Conservation (phyloP, 92 coral and sea anemone species). For the Phenganax stokvisi region DNA sequence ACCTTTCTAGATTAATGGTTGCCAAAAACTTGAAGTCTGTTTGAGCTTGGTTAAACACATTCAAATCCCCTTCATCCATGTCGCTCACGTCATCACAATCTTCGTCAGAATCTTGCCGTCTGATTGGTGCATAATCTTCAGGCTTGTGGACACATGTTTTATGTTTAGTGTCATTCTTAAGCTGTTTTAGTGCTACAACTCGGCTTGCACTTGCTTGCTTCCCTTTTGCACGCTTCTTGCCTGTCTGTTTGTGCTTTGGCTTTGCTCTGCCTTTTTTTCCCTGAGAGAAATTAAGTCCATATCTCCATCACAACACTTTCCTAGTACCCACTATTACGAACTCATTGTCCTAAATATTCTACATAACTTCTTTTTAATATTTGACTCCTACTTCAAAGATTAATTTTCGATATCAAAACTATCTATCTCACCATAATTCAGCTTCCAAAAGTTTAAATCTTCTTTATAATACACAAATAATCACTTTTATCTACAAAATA, state of each 20-base stretch:
- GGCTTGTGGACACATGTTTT: background rate
- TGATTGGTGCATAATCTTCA: slow-evolving; percentile 26
- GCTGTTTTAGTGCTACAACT: background rate
- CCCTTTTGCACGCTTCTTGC: slow-evolving; percentile 25
- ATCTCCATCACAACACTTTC: background rate
- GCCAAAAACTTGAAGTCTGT: slow-evolving; percentile 29
- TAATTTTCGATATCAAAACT: background rate
- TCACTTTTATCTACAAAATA: background rate
- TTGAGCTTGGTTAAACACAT: slow-evolving; percentile 8
- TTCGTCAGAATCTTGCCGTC: slow-evolving; percentile 29
- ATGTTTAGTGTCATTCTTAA: background rate
- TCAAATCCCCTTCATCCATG: slow-evolving; percentile 22
- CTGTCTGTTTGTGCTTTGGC: slow-evolving; percentile 30
- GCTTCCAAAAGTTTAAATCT: background rate
- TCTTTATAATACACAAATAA: background rate
- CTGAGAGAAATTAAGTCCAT: background rate
- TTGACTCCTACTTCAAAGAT: background rate
- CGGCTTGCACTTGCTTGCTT: background rate
- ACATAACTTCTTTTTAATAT: background rate
- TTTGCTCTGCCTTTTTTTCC: slow-evolving; percentile 39
- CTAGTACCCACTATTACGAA: background rate
- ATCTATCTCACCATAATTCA: slow-evolving; percentile 15
- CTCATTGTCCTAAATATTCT: too few relatives aligned
- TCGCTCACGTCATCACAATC: background rate
- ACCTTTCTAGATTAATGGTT: slow-evolving; percentile 14